Base-by-base conservation (phyloP, 2,888 invertebrate species). In the Leptura quadrifasciata region DNA sequence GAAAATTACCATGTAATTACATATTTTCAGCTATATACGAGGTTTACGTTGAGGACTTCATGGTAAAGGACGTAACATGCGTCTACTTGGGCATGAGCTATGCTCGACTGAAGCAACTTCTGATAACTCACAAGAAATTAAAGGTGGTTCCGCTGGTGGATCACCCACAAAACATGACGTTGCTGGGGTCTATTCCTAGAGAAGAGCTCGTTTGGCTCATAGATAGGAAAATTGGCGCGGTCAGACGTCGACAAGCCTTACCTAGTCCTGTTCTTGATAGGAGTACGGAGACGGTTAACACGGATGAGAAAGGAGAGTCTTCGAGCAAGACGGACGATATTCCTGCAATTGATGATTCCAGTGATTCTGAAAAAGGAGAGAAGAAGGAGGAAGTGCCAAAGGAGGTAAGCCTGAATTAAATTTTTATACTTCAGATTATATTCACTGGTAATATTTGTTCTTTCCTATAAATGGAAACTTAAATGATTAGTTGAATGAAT, bases 31-130 rank as follows among this genome's bases (percentile, higher is more conserved):
- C 94, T 77, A 96, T 97, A 91, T 97, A 98, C 90, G 95, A 94
- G 86, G 94, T 97, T 63, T 96, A 95, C 88, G 98, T 98, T 18
- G 97, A 98, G 89, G 97, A 98, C 88, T 97, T 99, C 86, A 99
- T 99, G 98, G 94, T 97, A 17, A 92, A 94, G 1, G 94, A 96
- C 83, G 94, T 96, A 0, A 94, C 93, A 84, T 96, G 94, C 86
- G 95, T 97, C 80, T 96, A 96, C 95, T 93, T 97, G 85, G 94
- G 94, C 77, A 97, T 97, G 91, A 95, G 95, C 3, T 98, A 97
- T 90, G 93, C 94, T 79, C 94, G 95, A 84, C 90, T 98, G 4
- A 96, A 96, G 86, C 93, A 94, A 71, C 91, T 95, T 15, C 90
- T 98, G 2, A 94, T 95, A 79, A 92, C 93, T 39, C 93, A 85